Evolutionary conservation across 1,140 invertebrate species (phyloP).

Genomic region (Dendrolimus punctatus): DNA sequence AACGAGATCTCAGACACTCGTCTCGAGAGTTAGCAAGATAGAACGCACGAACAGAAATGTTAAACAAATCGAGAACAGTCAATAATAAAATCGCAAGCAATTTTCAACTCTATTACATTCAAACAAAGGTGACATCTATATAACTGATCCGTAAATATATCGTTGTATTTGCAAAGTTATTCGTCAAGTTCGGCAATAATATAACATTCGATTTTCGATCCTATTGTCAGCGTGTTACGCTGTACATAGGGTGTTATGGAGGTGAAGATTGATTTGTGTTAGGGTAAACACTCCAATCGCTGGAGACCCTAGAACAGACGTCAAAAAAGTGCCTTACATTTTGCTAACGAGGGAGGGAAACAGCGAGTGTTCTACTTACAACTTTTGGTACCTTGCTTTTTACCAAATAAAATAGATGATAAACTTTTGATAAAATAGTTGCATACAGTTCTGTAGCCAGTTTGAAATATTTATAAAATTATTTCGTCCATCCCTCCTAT

Average conservation of each 20-base stretch:
- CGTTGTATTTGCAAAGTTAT: slow-evolving; percentile 12
- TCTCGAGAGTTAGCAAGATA: slow-evolving; percentile 44
- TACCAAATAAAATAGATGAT: too few species aligned
- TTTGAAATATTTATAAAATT: too few species aligned
- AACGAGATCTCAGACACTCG: slow-evolving; percentile 44
- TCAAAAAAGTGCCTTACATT: slow-evolving; percentile 55
- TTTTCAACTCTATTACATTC: slow-evolving; percentile 24
- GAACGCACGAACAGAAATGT: slow-evolving; percentile 38
- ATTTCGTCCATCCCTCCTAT: too few species aligned
- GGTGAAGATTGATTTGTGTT: slow-evolving; percentile 21
- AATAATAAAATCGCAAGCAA: slow-evolving; percentile 12
- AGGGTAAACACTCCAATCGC: slow-evolving; percentile 35
- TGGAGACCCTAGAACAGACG: slow-evolving; percentile 51
- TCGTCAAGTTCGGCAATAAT: slow-evolving; percentile 6
- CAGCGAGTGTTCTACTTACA: slow-evolving; percentile 40
- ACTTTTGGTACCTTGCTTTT: slow-evolving; percentile 3
- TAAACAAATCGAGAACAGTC: slow-evolving; percentile 14
- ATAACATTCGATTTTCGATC: slow-evolving; percentile 24
- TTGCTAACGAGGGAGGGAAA: slow-evolving; percentile 57
- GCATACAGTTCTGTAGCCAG: too few species aligned
- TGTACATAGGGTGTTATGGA: slow-evolving; percentile 18
- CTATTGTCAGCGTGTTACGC: slow-evolving; percentile 31
- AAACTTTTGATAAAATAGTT: too few species aligned
- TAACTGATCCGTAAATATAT: slow-evolving; percentile 15
- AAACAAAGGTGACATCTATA: slow-evolving; percentile 13